phyloP scores from a whole-genome alignment of 1,140 invertebrate genomes.

The Anthonomus grandis region DNA sequence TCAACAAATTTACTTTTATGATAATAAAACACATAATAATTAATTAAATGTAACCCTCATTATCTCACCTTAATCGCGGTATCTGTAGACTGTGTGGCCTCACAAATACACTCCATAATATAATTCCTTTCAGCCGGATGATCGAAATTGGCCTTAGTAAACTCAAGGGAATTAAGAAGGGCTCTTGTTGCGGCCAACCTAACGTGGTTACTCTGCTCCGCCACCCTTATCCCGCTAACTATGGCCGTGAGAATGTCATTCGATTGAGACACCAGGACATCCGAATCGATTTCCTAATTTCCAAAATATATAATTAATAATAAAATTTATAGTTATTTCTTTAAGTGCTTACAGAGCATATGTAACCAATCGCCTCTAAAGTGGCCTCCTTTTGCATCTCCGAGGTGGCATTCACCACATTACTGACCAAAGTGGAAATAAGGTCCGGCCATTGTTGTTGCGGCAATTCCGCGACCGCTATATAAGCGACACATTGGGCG shows the following conservation, averaged over 20 bases:
- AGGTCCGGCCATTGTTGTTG: constrained; percentile 81
- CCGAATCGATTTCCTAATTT: constrained; percentile 72
- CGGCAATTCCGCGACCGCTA: constrained; percentile 94
- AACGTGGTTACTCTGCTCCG: constrained; percentile 78
- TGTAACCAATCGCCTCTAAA: constrained; percentile 91
- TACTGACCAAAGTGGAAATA: constrained; percentile 80
- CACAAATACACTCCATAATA: constrained; percentile 99
- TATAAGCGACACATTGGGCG: constrained; percentile 97
- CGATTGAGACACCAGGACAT: constrained; percentile 85
- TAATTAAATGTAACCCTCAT: constrained; percentile 63
- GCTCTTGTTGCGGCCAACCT: constrained; percentile 94
- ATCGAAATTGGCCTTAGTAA: constrained; percentile 98
- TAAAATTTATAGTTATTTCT: neutral
- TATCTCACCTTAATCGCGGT: constrained; percentile 73
- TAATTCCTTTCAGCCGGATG: constrained; percentile 96
- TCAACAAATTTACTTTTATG: too few species aligned
- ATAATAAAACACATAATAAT: neutral
- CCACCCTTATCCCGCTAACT: constrained; percentile 88
- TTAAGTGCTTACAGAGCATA: constrained; percentile 58
- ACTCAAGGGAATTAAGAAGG: constrained; percentile 96
- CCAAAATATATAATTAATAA: neutral
- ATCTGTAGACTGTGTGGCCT: constrained; percentile 81
- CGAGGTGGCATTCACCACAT: constrained; percentile 79
- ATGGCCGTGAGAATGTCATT: constrained; percentile 98
- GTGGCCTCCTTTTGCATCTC: constrained; percentile 96